phyloP scores from a whole-genome alignment of 1,140 invertebrate genomes.

The Papilio aristodemus region DNA sequence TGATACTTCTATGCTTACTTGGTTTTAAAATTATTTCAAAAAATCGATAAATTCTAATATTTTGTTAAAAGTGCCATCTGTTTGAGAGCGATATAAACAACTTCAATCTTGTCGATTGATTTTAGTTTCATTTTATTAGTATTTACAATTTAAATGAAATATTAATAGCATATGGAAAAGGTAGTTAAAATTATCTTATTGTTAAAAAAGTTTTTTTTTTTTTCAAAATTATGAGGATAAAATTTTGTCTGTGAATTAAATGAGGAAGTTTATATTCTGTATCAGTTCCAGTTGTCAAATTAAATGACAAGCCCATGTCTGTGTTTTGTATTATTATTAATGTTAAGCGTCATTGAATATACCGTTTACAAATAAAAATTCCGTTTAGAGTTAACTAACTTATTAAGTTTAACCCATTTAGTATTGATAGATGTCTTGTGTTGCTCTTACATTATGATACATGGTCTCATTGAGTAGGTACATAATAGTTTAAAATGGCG shows the following conservation, averaged over 20 bases:
- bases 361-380: background rate
- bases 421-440: background rate
- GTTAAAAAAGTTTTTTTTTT: too few species aligned
- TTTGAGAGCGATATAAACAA: too few species aligned
- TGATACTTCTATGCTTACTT: too few species aligned
- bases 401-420: background rate
- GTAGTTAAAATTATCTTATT: too few species aligned
- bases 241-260: background rate
- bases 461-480: constrained; percentile 22
- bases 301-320: background rate
- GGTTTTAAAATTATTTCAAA: too few species aligned
- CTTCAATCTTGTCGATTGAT: too few species aligned
- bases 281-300: background rate
- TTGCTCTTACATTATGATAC: background rate
- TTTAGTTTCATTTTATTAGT: too few species aligned
- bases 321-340: background rate
- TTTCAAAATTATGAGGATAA: too few species aligned
- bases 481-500: constrained; percentile 49
- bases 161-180: too few species aligned
- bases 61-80: too few species aligned
- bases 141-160: too few species aligned
- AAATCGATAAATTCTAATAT: too few species aligned
- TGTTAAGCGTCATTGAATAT: background rate
- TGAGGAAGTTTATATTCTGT: background rate
- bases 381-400: background rate